A percentile compares a stretch with the other conserved stretches of the same genome.
phyloP scores from a whole-genome alignment of 2,888 invertebrate species.

The Fragum fragum region DNA sequence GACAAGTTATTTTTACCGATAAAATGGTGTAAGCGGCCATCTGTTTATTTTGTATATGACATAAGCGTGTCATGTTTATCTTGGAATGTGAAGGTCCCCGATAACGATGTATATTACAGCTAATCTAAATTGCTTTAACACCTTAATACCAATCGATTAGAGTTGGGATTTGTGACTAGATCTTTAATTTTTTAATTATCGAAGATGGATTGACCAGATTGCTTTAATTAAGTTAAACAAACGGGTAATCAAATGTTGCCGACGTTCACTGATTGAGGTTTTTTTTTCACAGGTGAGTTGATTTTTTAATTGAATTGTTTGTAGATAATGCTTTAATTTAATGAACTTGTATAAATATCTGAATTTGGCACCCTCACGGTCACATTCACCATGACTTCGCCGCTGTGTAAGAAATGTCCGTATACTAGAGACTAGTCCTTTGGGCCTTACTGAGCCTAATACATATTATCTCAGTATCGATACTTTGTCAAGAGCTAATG shows the following conservation, averaged over 20 bases:
- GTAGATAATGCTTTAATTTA: too few relatives aligned
- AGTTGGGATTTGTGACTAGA: too few relatives aligned
- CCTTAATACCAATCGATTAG: neutral
- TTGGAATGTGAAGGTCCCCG: neutral
- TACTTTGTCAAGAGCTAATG: neutral
- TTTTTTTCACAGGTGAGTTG: too few relatives aligned
- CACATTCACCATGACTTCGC: too few relatives aligned
- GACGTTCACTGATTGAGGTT: too few relatives aligned
- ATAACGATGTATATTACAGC: neutral
- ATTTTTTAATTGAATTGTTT: too few relatives aligned
- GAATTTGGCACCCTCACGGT: too few relatives aligned
- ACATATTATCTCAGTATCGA: neutral
- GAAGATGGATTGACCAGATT: neutral
- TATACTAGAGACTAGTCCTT: neutral
- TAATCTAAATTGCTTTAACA: neutral
- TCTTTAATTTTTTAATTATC: neutral
- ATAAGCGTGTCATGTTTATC: too few relatives aligned
- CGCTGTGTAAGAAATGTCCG: too few relatives aligned
- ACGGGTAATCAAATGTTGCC: too few relatives aligned
- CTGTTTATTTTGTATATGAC: slow-evolving; percentile 4
- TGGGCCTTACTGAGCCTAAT: neutral
- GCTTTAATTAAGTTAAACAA: neutral
- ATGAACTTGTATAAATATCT: neutral
- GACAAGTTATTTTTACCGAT: neutral
- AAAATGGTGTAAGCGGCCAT: neutral